These are phyloP conservation scores for Pammene fasciana DNA, from an alignment of 2,888 invertebrate genomes.

Conservation along the genomic window DNA sequence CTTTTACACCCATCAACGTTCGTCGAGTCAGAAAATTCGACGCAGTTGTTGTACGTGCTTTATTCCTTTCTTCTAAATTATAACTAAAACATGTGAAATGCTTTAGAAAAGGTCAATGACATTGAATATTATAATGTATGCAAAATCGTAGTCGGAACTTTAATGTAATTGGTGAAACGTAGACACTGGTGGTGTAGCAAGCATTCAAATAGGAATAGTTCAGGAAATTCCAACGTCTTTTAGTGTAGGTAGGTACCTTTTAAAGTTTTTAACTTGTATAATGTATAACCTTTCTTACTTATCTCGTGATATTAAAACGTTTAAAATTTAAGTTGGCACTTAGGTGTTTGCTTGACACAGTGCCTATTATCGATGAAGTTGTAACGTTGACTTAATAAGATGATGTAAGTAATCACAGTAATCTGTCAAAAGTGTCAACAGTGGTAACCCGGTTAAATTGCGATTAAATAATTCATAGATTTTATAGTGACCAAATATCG, in stretches of 20 bases:
- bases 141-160: neutral
- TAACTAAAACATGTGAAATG: conserved; percentile 15
- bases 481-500: neutral
- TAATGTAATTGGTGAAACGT: neutral
- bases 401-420: conserved; percentile 6
- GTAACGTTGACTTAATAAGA: neutral
- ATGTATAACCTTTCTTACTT: too few species aligned
- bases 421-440: conserved; percentile 17
- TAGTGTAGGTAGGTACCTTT: too few species aligned
- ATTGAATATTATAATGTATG: neutral
- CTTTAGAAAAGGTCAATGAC: conserved; percentile 16
- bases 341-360: neutral
- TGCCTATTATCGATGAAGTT: conserved; percentile 1
- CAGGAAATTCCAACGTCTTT: neutral
- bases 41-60: conserved; percentile 23
- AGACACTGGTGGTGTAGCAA: too few species aligned
- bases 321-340: conserved; percentile 7
- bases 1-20: conserved; percentile 4
- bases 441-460: neutral
- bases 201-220: too few species aligned
- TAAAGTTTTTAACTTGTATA: too few species aligned
- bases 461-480: neutral
- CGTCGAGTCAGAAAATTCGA: conserved; percentile 35
- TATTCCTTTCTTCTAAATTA: conserved; percentile 26
- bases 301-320: neutral